Evolutionary conservation across 2,797 vertebrate genomes (phyloP).

Genomic region (Tadarida brasiliensis): DNA sequence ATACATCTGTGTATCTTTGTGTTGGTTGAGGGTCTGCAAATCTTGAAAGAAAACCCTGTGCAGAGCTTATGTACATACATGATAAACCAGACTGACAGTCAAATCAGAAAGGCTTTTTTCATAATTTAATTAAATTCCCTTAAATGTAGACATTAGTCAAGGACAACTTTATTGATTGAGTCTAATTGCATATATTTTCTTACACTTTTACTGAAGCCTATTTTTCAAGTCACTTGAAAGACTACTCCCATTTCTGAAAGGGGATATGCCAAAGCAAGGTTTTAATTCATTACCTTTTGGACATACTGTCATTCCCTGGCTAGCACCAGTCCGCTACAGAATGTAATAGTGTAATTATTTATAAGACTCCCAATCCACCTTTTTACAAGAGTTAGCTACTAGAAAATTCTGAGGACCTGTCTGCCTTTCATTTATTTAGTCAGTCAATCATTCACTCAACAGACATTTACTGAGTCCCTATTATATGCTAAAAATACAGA

Average conservation of each 20-base stretch:
- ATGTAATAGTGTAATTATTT: slow-evolving; percentile 90
- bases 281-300: slow-evolving; percentile 92
- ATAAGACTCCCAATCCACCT: slow-evolving; percentile 86
- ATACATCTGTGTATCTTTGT: not conserved
- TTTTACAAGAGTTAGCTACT: slow-evolving; percentile 84
- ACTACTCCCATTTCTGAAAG: slow-evolving; percentile 89
- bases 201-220: slow-evolving; percentile 86
- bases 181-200: slow-evolving; percentile 89
- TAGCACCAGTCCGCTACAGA: slow-evolving; percentile 89
- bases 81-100: slow-evolving; percentile 86
- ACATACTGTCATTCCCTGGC: slow-evolving; percentile 87
- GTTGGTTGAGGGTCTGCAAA: not conserved
- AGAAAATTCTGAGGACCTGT: slow-evolving; percentile 81
- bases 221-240: slow-evolving; percentile 89
- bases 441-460: not conserved
- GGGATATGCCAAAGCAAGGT: slow-evolving; percentile 88
- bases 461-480: slow-evolving; percentile 16
- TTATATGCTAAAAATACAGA: slow-evolving; percentile 18
- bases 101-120: slow-evolving; percentile 87
- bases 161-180: slow-evolving; percentile 88
- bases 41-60: not conserved
- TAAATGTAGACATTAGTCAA: slow-evolving; percentile 88
- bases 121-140: slow-evolving; percentile 88
- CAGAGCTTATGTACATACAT: slow-evolving; percentile 56
- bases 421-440: slow-evolving; percentile 45